Conservation (phyloP, 30 jellyfish, hydroid and myxozoan genomes). For the Aurelia sp. region DNA sequence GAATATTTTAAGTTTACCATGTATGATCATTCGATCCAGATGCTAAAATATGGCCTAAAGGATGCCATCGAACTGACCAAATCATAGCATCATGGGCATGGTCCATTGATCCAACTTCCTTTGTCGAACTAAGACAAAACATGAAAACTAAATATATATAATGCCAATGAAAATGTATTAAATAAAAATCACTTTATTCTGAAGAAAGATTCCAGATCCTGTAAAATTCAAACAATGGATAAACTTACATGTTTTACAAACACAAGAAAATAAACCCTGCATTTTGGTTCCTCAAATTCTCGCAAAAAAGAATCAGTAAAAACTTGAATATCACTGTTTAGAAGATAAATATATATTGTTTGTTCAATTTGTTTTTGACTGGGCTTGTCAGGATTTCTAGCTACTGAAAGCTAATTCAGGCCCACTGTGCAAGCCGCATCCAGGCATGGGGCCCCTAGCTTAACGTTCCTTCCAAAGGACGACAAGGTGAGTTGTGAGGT, state of each 20-base stretch:
- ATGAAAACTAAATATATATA: not conserved
- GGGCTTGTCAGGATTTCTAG: too few relatives aligned
- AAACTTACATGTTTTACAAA: not conserved
- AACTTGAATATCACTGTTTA: too few relatives aligned
- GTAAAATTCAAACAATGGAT: not conserved
- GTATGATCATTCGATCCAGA: conserved; percentile 98
- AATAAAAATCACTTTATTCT: not conserved
- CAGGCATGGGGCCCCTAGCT: too few relatives aligned
- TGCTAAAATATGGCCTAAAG: conserved; percentile 96
- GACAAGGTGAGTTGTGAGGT: too few relatives aligned
- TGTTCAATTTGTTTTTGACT: too few relatives aligned
- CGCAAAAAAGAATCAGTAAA: too few relatives aligned
- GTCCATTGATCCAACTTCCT: conserved; percentile 94
- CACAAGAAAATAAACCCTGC: not conserved
- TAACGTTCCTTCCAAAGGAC: too few relatives aligned
- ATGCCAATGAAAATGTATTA: not conserved
- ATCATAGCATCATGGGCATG: conserved; percentile 99
- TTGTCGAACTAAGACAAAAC: conserved; percentile 61
- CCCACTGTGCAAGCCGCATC: too few relatives aligned
- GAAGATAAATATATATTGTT: too few relatives aligned
- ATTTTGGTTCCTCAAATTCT: too few relatives aligned
- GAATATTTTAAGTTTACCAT: conserved; percentile 44
- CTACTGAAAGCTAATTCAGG: too few relatives aligned
- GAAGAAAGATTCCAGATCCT: not conserved
- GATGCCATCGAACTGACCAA: conserved; percentile 99